A percentile compares a stretch with the other conserved stretches of the same genome.
These are phyloP conservation scores for Drosophila equinoxialis DNA, from an alignment of 1,140 invertebrate genomes.

Conservation along the genomic window DNA sequence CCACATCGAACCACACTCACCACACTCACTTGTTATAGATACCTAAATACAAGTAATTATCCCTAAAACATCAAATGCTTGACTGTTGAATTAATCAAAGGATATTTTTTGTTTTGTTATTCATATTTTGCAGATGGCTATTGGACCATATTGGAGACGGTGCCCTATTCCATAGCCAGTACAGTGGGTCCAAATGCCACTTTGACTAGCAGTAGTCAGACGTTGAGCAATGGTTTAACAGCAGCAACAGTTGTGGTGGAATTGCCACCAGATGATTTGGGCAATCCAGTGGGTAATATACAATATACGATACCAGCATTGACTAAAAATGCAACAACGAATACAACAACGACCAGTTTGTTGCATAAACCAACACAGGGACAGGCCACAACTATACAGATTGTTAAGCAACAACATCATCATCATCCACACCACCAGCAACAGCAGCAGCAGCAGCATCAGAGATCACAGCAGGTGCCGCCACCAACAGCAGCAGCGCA, in stretches of 20 bases:
- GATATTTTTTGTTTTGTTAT: background rate
- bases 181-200: constrained; percentile 41
- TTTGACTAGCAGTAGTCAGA: constrained; percentile 35
- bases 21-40: constrained; percentile 44
- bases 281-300: constrained; percentile 74
- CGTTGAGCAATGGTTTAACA: constrained; percentile 53
- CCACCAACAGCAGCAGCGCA: constrained; percentile 54
- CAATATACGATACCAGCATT: constrained; percentile 75
- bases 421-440: constrained; percentile 52
- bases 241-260: constrained; percentile 78
- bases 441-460: constrained; percentile 44
- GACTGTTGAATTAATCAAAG: constrained; percentile 22
- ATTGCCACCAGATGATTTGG: constrained; percentile 72
- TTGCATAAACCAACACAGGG: constrained; percentile 65
- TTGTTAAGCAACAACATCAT: constrained; percentile 67
- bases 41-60: constrained; percentile 59
- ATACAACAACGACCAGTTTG: constrained; percentile 57
- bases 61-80: background rate
- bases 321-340: constrained; percentile 66
- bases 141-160: constrained; percentile 81
- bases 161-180: constrained; percentile 72
- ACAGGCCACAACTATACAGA: constrained; percentile 73
- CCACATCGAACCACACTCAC: constrained; percentile 5
- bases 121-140: constrained; percentile 65
- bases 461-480: constrained; percentile 14